Base-by-base conservation (phyloP, 2,797 vertebrate genomes). In the Coluber constrictor region DNA sequence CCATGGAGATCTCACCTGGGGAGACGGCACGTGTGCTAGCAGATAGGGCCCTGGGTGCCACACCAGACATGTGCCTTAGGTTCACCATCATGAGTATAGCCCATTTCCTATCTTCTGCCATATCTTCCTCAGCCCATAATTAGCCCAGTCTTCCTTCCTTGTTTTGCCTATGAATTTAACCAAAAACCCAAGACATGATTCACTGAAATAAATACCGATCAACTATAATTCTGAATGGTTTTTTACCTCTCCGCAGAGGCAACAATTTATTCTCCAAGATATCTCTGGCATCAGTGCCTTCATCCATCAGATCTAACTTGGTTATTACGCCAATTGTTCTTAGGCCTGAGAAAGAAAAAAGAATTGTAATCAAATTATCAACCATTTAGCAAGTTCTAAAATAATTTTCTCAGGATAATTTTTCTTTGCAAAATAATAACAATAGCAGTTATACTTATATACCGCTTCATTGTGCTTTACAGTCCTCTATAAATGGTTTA, bases 231-330 rank as follows among this genome's bases (percentile, higher is more conserved):
- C 23, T 5, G 51, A 93, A 93, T 86, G 57, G 37, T 37, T 66
- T 57, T 13, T 0, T 92, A 99, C 99, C 99, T 98, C 99, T 97
- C 7, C 99, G 98, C 55, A 99, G 94, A 0, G 99, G 99, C 15
- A 99, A 97, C 88, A 99, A 97, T 92, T 99, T 99, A 96, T 99
- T 99, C 97, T 99, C 99, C 86, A 99, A 97, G 92, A 99, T 97
- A 3, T 99, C 99, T 43, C 98, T 97, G 86, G 99, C 99, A 0
- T 99, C 99, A 0, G 99, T 99, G 94, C 99, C 99, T 94, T 99
- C 99, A 0, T 99, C 99, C 99, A 99, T 99, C 93, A 99, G 97
- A 94, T 99, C 99, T 95, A 99, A 97, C 95, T 99, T 99, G 94
- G 99, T 99, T 96, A 99, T 99, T 91, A 99, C 99, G 0, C 99